Percentiles rank a stretch among this genome's conserved stretches.
Conservation (phyloP, 2,113 vertebrate genomes). For the Felis chaus region DNA sequence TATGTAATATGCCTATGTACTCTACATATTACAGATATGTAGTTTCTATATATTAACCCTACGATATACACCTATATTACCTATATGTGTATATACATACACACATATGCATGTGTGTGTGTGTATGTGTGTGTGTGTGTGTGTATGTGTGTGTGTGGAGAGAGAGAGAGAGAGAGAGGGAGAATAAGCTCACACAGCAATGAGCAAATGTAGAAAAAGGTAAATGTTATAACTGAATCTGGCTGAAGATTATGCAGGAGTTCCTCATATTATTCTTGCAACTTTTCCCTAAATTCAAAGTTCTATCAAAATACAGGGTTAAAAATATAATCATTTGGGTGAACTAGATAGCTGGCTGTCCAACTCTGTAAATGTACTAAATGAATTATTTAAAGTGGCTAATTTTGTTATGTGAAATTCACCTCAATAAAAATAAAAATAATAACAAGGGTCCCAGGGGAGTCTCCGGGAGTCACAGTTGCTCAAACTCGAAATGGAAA, state of each 20-base stretch:
- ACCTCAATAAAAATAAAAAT: not conserved
- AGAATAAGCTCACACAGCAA: not conserved
- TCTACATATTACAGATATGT: no score
- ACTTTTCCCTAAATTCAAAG: not conserved
- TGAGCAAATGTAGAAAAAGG: not conserved
- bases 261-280: not conserved
- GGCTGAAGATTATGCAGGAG: not conserved
- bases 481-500: not conserved
- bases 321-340: not conserved
- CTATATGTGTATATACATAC: no score
- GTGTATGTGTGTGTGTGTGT: no score
- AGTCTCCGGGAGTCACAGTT: not conserved
- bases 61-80: no score
- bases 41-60: no score
- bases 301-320: not conserved
- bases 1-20: no score
- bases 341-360: not conserved
- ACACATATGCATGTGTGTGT: no score
- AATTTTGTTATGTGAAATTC: not conserved
- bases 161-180: not conserved
- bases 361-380: not conserved
- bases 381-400: not conserved
- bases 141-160: no score
- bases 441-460: not conserved
- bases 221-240: not conserved